Evolutionary conservation across 92 coral and sea anemone genomes (phyloP).

Genomic region (Anthopleura xanthogrammica): DNA sequence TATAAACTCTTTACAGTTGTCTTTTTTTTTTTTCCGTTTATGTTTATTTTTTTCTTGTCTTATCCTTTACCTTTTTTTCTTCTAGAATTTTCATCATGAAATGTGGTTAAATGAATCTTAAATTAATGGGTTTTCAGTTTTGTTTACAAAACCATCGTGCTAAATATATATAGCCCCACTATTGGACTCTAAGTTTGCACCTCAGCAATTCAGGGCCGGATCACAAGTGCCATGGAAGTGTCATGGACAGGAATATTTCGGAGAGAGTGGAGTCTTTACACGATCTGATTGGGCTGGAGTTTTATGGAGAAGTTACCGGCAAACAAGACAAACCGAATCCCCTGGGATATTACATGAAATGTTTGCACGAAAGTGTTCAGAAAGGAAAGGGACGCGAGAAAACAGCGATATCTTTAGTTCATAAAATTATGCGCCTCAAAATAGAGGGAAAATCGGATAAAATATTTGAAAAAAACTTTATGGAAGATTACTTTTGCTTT

Average conservation of each 20-base stretch:
- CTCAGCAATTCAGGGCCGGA: not conserved
- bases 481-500: slow-evolving; percentile 59
- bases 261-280: not conserved
- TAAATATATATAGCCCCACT: not conserved
- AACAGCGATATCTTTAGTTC: not conserved
- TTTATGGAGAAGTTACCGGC: slow-evolving; percentile 1
- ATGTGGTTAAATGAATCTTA: too few species aligned
- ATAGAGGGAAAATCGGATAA: not conserved
- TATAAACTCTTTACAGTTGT: too few species aligned
- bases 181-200: not conserved
- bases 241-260: not conserved
- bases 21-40: too few species aligned
- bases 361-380: not conserved
- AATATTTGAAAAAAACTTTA: slow-evolving; percentile 41
- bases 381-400: not conserved
- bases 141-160: not conserved
- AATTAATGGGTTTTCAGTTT: too few species aligned
- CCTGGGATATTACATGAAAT: slow-evolving; percentile 13
- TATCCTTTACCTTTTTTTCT: too few species aligned
- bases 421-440: not conserved
- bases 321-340: not conserved
- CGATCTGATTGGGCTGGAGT: not conserved
- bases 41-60: too few species aligned
- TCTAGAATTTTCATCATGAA: too few species aligned
- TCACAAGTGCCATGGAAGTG: not conserved